Percentiles rank a stretch among this genome's conserved stretches.
These are phyloP conservation scores for Drosophila aldrichi DNA, from an alignment of 2,888 invertebrate species.

Conservation along the genomic window DNA sequence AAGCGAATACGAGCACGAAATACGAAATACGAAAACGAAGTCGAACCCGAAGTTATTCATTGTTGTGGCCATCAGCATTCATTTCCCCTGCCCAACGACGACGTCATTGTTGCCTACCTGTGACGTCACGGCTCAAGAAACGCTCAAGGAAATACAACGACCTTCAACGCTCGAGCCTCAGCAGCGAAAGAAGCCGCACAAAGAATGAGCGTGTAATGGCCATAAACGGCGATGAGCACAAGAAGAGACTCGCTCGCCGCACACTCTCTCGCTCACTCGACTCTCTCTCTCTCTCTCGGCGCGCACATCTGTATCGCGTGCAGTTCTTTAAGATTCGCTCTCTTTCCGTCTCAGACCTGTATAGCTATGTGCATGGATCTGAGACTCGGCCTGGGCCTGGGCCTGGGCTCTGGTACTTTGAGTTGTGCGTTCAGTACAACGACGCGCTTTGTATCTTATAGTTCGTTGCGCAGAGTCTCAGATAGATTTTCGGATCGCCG, in stretches of 20 bases:
- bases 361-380: slow-evolving; percentile 44
- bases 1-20: slow-evolving; percentile 22
- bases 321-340: slow-evolving; percentile 39
- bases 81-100: slow-evolving; percentile 66
- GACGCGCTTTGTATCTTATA: slow-evolving; percentile 70
- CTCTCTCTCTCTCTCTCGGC: slow-evolving; percentile 1
- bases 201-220: slow-evolving; percentile 44
- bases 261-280: slow-evolving; percentile 1
- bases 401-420: slow-evolving; percentile 30
- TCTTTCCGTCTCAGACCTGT: slow-evolving; percentile 59
- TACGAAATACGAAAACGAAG: slow-evolving; percentile 39
- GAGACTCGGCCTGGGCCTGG: slow-evolving; percentile 13
- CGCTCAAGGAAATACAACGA: slow-evolving; percentile 76
- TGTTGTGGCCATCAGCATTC: slow-evolving; percentile 51
- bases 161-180: slow-evolving; percentile 64
- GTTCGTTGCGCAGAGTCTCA: slow-evolving; percentile 56
- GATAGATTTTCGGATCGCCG: slow-evolving; percentile 25
- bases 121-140: slow-evolving; percentile 74
- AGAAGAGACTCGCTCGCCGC: slow-evolving; percentile 23
- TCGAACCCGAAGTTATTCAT: slow-evolving; percentile 40
- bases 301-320: slow-evolving; percentile 25
- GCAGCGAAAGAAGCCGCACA: slow-evolving; percentile 24
- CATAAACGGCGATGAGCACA: slow-evolving; percentile 35
- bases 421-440: slow-evolving; percentile 63
- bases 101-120: slow-evolving; percentile 43